These are phyloP conservation scores for Aspidiotus rigidus DNA, from an alignment of 2,888 invertebrate species.

Conservation along the genomic window DNA sequence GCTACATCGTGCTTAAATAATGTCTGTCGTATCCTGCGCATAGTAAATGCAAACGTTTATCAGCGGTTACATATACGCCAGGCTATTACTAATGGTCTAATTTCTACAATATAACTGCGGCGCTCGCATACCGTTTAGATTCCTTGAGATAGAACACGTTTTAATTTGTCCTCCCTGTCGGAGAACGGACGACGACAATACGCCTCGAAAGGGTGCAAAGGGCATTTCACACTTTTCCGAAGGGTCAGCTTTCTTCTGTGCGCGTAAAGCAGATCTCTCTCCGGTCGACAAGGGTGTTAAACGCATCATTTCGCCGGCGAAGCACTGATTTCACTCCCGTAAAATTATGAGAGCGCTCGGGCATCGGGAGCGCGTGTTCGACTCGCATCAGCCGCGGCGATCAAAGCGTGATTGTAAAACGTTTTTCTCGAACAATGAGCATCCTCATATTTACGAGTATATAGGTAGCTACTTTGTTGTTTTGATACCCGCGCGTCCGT, in stretches of 20 bases:
- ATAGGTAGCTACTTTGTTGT: no score
- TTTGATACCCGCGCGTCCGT: no score
- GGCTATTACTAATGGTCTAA: slow-evolving; percentile 32
- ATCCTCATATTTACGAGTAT: no score
- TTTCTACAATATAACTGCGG: slow-evolving; percentile 14
- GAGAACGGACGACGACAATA: slow-evolving; percentile 11
- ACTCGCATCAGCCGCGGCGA: background rate
- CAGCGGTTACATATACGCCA: slow-evolving; percentile 14
- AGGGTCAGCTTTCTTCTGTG: slow-evolving; percentile 30
- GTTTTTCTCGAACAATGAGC: background rate
- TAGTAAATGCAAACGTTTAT: slow-evolving; percentile 26
- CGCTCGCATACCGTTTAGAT: slow-evolving; percentile 21
- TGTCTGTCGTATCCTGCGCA: slow-evolving; percentile 3
- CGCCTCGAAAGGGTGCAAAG: slow-evolving; percentile 16
- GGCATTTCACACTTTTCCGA: slow-evolving; percentile 13
- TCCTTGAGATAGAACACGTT: slow-evolving; percentile 30
- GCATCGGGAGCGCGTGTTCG: background rate
- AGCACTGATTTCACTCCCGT: background rate
- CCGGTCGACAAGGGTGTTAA: slow-evolving; percentile 21
- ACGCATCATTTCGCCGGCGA: background rate
- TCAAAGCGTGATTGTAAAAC: no score
- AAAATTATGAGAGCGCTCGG: background rate
- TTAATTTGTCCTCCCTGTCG: slow-evolving; percentile 21
- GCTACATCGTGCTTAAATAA: slow-evolving; percentile 8
- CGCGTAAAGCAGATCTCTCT: background rate